Evolutionary conservation across 2,797 vertebrate species (phyloP).

Genomic region (Leptoclinus maculatus): DNA sequence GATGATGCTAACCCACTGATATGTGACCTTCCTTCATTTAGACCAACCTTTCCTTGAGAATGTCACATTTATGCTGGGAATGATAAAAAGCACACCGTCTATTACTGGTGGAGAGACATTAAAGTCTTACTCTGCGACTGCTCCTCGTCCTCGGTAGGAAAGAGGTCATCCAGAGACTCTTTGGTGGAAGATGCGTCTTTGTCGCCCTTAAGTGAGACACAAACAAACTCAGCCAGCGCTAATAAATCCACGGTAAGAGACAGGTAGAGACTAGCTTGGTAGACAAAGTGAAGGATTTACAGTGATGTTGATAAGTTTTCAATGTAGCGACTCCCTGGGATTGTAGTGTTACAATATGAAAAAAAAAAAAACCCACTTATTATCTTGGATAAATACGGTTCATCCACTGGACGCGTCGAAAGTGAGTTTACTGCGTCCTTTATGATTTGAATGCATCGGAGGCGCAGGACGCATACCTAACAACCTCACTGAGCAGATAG

Average conservation of each 20-base stretch:
- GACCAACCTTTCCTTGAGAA: not conserved
- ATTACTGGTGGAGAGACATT: not conserved
- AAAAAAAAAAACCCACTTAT: too few species aligned
- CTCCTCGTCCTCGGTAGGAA: constrained; percentile 87
- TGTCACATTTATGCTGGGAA: not conserved
- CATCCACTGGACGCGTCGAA: not conserved
- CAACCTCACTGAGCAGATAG: too few species aligned
- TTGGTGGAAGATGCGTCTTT: constrained; percentile 73
- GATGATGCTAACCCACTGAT: not conserved
- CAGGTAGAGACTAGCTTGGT: not conserved
- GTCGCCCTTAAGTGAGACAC: constrained; percentile 68
- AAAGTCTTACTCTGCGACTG: constrained; percentile 80
- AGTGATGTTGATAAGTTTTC: too few species aligned
- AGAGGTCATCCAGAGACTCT: constrained; percentile 87
- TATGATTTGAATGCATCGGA: too few species aligned
- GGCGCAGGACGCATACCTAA: too few species aligned
- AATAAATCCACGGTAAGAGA: not conserved
- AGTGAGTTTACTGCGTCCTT: too few species aligned
- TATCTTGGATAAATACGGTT: not conserved
- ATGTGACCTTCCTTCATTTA: not conserved
- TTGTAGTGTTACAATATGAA: too few species aligned
- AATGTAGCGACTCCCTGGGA: too few species aligned
- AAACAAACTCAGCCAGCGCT: not conserved
- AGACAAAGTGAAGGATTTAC: not conserved
- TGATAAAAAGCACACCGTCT: not conserved